Base-by-base conservation (phyloP, 37 sponge, comb jelly and placozoan genomes). In the Agelas oroides region DNA sequence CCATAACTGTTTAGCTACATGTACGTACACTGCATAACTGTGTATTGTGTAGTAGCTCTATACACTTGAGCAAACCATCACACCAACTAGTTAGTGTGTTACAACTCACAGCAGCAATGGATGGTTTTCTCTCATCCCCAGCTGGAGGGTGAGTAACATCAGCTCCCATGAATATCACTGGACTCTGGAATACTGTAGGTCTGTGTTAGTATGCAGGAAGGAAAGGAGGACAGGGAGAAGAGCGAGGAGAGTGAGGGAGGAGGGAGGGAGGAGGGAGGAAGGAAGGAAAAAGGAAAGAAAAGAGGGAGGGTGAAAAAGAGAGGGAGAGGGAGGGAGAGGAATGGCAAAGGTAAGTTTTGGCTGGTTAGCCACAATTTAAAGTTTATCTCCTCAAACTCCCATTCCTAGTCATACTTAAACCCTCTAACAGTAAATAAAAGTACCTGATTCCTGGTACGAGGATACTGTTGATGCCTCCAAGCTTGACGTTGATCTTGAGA, bases 101-200 rank as follows among this genome's bases (percentile, higher is more conserved):
- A 2, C 18, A n/a, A 80, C 94, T 83, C 59, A 98, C 94, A 57
- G 93, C 95, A 21, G 95, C 96, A 85, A 98, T 95, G 33, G 96
- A 96, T 5, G 95, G 96, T 63, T 94, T 93, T 74, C 68, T 83
- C 30, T 92, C 91, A 41, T 98, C 96, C 16, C 96, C 99, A 56
- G 93, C 88, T 62, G 92, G 94, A 19, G 94, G 95, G 79, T 98
- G 99, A 2, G 97, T 98, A 66, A 98, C 99, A 86, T 98, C 99
- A 59, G 99, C 99, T 56, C 99, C 99, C 65, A 98, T 82, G 83
- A 98, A 92, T 39, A 98, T 98, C 15, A 94, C 92, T 0, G 97
- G 99, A 35, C 72, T 67, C 14, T 79, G 65, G 66, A 97, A 97
- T 57, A 97, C 87, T 20, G 68, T 40, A 8, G 89, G 92, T 75